Evolutionary conservation across 2,797 vertebrate species (phyloP).

Genomic region (Xiphophorus birchmanni): DNA sequence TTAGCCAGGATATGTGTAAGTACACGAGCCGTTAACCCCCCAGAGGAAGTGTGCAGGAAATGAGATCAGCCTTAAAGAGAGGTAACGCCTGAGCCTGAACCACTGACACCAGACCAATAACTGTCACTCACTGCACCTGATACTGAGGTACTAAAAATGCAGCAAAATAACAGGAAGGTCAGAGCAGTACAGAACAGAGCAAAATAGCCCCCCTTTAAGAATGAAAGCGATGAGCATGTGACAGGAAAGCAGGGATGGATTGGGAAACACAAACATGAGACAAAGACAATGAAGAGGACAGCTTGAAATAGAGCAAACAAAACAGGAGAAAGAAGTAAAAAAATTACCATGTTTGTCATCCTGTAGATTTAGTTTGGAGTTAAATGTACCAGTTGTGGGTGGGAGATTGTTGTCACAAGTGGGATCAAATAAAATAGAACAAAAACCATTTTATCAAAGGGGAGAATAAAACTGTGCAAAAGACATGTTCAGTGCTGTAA

Average conservation of each 20-base stretch:
- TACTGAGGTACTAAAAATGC: constrained; percentile 56
- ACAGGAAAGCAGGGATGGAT: constrained; percentile 11
- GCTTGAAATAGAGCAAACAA: constrained; percentile 30
- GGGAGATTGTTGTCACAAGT: background rate
- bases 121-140: constrained; percentile 80
- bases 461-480: constrained; percentile 30
- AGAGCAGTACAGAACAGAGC: constrained; percentile 30
- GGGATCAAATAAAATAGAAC: constrained; percentile 17
- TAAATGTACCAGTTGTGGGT: constrained; percentile 32
- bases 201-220: constrained; percentile 6
- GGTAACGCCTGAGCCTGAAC: constrained; percentile 69
- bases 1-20: constrained; percentile 62
- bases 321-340: constrained; percentile 20
- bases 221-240: constrained; percentile 11
- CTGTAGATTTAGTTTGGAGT: constrained; percentile 8
- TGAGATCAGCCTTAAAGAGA: constrained; percentile 76
- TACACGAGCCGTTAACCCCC: constrained; percentile 71
- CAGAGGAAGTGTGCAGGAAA: constrained; percentile 81
- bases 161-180: constrained; percentile 61
- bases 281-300: constrained; percentile 8
- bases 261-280: constrained; percentile 13
- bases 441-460: constrained; percentile 26
- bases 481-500: constrained; percentile 29
- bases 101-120: constrained; percentile 77
- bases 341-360: constrained; percentile 14